These are phyloP conservation scores for Calcarius lapponicus DNA, from an alignment of 2,797 vertebrate genomes.

Conservation along the genomic window DNA sequence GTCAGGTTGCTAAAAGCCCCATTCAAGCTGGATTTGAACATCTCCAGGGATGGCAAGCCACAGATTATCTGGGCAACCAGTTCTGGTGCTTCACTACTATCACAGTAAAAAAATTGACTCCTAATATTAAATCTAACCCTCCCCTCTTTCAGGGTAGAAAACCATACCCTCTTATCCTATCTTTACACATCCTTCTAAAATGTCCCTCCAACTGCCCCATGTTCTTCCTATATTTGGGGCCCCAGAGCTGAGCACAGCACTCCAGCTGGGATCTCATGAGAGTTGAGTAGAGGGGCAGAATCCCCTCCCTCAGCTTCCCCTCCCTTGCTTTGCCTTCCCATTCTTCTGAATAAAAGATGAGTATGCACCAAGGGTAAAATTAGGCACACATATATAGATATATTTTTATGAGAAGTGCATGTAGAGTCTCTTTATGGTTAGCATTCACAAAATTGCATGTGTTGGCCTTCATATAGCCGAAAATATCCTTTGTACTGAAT, in stretches of 20 bases:
- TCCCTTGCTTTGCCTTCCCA: neutral
- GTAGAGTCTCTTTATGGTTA: neutral
- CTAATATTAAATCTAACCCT: neutral
- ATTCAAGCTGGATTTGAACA: neutral
- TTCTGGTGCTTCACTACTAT: neutral
- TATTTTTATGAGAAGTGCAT: neutral
- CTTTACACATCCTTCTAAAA: neutral
- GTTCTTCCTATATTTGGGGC: neutral
- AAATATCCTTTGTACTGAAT: slow-evolving; percentile 27
- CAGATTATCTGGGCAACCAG: neutral
- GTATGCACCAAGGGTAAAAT: neutral
- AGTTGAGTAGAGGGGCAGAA: neutral
- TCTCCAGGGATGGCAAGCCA: neutral
- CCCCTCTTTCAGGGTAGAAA: neutral
- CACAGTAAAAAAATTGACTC: neutral
- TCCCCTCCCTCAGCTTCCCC: neutral
- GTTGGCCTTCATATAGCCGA: neutral
- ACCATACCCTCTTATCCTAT: neutral
- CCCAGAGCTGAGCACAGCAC: neutral
- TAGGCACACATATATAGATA: neutral
- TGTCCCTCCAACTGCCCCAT: neutral
- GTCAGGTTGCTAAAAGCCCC: neutral
- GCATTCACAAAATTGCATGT: neutral
- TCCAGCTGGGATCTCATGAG: neutral
- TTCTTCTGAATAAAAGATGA: neutral